These are phyloP conservation scores for Myotis brandtii DNA, from an alignment of 2,113 vertebrate genomes.

Conservation along the genomic window DNA sequence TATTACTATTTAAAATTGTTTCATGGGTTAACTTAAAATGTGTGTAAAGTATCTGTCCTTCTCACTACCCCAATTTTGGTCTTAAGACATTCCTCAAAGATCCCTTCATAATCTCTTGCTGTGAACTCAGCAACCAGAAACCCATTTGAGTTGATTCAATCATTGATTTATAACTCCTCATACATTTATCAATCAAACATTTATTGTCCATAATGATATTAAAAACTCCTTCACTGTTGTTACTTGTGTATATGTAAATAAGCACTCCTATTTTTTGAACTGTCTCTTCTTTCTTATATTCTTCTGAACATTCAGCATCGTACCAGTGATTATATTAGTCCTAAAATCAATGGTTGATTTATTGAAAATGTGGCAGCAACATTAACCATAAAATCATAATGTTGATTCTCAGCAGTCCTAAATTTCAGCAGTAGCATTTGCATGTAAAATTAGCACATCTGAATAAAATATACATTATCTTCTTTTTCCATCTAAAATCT, in stretches of 20 bases:
- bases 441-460: background rate
- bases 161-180: background rate
- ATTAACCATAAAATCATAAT: background rate
- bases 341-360: background rate
- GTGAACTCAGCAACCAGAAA: background rate
- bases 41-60: background rate
- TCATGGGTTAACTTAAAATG: background rate
- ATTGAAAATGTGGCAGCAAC: background rate
- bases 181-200: background rate
- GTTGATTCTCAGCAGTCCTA: background rate
- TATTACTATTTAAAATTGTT: background rate
- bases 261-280: background rate
- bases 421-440: background rate
- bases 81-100: background rate
- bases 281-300: background rate
- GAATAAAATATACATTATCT: conserved; percentile 28
- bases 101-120: background rate
- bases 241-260: background rate
- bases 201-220: background rate
- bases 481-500: conserved; percentile 11
- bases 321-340: background rate
- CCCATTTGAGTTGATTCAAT: background rate
- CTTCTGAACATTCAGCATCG: background rate
- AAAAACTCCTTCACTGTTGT: background rate
- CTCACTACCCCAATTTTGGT: background rate